Evolutionary conservation across 2,113 vertebrate species (phyloP), one percentile per base, ranked within the genome.

Genomic region (Trogon melanurus): DNA sequence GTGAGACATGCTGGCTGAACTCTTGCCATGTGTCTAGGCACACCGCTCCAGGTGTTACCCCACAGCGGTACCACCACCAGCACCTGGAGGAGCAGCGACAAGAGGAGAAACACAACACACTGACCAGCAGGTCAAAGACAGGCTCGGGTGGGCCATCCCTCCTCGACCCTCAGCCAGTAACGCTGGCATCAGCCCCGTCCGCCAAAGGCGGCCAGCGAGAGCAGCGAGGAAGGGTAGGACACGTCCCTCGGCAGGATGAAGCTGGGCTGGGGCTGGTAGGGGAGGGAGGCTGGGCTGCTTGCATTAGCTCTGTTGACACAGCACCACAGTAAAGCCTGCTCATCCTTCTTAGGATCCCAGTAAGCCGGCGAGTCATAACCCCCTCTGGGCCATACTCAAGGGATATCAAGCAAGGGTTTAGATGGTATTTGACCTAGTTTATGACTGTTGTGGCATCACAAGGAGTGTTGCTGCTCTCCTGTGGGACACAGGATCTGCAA

Each of bases 51-150:
- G 36, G 97, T 54, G 34, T 98, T 97, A 25, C 89, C 97, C 56
- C 64, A 89, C 30, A 98, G 97, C 96, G 98, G 98, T 22, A 99
- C 97, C 79, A 97, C 97, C 79, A 98, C 98, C 45, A 98, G 94
- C 9, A 95, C 98, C 98, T 98, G 91, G 44, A 74, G 58, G 27
- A 36, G 51, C 51, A 81, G 34, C 1, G 8, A 26, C 36, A n/a
- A 41, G 61, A 70, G 34, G 44, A 13, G 64, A 70, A 66, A 50
- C 14, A 5, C 0, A 41, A 44, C 11, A 48, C 3, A 2, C 19
- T 0, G 2, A 62, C 3, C 51, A 36, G 25, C 2, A 1, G 69
- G 54, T 57, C 83, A 51, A 32, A 20, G 50, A 18, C 14, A 32
- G 18, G 61, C 57, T 75, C 0, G 1, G 21, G 6, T 16, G 38